phyloP scores from a whole-genome alignment of 2,888 invertebrate genomes.

The Chalcosyrphus nemorum region DNA sequence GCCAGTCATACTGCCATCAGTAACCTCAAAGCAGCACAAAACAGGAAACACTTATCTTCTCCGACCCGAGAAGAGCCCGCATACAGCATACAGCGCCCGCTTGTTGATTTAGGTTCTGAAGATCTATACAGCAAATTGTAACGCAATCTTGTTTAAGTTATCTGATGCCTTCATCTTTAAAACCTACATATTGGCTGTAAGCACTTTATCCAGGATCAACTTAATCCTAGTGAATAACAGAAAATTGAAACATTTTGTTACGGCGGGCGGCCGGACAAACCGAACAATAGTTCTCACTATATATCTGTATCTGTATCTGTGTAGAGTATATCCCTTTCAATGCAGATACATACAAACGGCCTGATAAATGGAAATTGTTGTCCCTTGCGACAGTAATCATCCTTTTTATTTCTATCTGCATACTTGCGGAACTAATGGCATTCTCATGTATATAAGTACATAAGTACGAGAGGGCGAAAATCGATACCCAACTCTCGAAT shows the following conservation, averaged over 20 bases:
- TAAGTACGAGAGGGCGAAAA: conserved; percentile 3
- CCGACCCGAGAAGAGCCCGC: background rate
- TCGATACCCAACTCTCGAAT: conserved; percentile 18
- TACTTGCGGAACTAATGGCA: conserved; percentile 7
- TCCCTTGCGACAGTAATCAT: conserved; percentile 7
- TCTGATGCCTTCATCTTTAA: background rate
- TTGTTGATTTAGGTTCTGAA: background rate
- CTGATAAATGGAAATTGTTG: conserved; percentile 7
- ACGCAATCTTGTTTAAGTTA: background rate
- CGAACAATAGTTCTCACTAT: background rate
- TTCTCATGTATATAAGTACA: background rate
- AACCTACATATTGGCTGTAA: background rate
- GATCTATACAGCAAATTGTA: background rate
- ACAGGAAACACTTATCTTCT: background rate
- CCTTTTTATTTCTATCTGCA: conserved; percentile 1
- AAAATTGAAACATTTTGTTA: conserved; percentile 7
- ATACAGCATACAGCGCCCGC: too few relatives aligned
- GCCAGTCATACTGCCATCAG: background rate
- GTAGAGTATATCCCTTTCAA: background rate
- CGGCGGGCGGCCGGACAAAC: too few relatives aligned
- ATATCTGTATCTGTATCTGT: background rate
- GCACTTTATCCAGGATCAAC: conserved; percentile 2
- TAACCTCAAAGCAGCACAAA: background rate
- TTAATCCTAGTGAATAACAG: background rate
- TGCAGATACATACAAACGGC: background rate